Base-by-base conservation (phyloP, 2,797 vertebrate genomes). In the Enteromius radiatus region DNA sequence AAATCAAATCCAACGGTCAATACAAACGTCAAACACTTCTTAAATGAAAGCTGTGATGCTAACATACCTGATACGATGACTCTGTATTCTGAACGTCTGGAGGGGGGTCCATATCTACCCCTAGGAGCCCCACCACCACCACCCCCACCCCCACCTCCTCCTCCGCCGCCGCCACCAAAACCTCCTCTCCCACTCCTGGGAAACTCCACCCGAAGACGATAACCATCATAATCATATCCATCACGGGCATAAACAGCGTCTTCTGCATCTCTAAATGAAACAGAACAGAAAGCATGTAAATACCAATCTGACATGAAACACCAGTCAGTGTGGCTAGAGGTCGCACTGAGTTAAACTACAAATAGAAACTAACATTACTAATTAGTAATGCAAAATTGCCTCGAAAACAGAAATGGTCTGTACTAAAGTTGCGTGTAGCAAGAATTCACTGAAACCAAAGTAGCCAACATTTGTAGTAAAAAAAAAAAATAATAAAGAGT, bases 131-230 rank as follows among this genome's bases (percentile, higher is more conserved):
- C 94, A 0, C 92, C 91, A 2, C 91, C 92, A 1, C 94, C 90
- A 7, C 91, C 92, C 0, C 93, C 93, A 0, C 94, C 92, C 71
- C 94, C 92, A 0, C 90, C 90, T 8, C 91, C 91, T 8, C 94
- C 93, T n/a, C 94, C 88, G 7, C 94, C 94, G 61, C 95, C 92
- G 2, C 91, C 92, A 0, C 89, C 89, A 91, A 33, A 91, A 93
- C 94, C 93, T 89, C 94, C 94, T 56, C 94, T 88, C 76, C 94
- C 94, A 79, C 95, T 94, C 89, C 96, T 95, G 11, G 97, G 97
- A 85, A 97, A 97, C 91, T 97, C 97, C 86, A 97, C 97, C n/a
- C 97, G 96, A 87, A 98, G 94, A 75, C 96, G 94, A 91, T 96
- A 97, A 78, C 96, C 96, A 80, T 96, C 95, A 73, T 96, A 96